Base-by-base conservation (phyloP, 2,113 vertebrate genomes). In the Lampris incognitus region DNA sequence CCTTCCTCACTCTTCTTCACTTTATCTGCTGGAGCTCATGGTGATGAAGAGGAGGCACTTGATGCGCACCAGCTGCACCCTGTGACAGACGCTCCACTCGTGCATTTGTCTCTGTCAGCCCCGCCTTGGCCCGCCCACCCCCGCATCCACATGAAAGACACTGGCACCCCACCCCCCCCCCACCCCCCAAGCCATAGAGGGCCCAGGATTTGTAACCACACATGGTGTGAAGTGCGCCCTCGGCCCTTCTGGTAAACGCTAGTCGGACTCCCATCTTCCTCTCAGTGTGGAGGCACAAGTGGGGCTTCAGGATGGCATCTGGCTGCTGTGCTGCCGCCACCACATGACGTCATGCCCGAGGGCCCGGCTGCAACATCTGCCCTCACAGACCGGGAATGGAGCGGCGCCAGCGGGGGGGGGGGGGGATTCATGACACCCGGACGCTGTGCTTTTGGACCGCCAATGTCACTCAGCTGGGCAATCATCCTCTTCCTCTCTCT, bases 11-110 rank as follows among this genome's bases (percentile, higher is more conserved):
- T 75, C 51, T 74, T 81, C n/a, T 1, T 41, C 9, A 48, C 57
- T 59, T 66, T 67, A 82, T 63, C 81, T 75, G 77, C 87, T 85
- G 87, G 79, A 87, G 78, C 46, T 80, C 85, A 81, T 90, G 91
- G 91, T 88, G 88, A 89, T 85, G 84, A 88, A 79, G 86, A 90
- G 88, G 89, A 91, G 89, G 91, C 85, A 64, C 86, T 93, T 91
- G 88, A 93, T 90, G 79, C 66, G 62, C 65, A 78, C 90, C 94
- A 94, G 93, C 93, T 94, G 93, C 93, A 92, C 92, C 92, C 90
- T 91, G 89, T 73, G 92, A 91, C 91, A 82, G 13, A 66, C 51
- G 9, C 88, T 88, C 77, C 70, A 81, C 89, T 88, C 91, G 80
- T 74, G 79, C 85, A 93, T 92, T 92, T 91, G 88, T 92, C 87